phyloP scores from a whole-genome alignment of 2,888 invertebrate species.

The Lottia scabra region DNA sequence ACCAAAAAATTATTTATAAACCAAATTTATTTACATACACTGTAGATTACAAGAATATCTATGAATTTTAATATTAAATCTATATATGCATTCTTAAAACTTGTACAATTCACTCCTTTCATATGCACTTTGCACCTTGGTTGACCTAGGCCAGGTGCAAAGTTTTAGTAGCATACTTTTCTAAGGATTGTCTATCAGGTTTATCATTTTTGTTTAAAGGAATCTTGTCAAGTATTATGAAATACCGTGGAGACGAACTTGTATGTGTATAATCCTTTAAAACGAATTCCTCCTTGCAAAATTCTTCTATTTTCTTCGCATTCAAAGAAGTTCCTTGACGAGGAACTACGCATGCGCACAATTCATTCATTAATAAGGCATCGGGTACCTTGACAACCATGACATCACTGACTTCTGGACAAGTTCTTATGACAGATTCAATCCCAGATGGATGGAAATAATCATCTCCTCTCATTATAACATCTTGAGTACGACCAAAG shows the following conservation, averaged over 20 bases:
- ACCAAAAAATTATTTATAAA: too few relatives aligned
- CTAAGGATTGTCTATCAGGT: not conserved
- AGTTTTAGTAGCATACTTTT: not conserved
- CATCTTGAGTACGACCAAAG: conserved; percentile 13
- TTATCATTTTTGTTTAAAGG: too few relatives aligned
- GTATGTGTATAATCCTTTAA: not conserved
- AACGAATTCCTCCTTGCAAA: conserved; percentile 10
- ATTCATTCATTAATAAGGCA: not conserved
- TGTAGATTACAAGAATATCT: too few relatives aligned
- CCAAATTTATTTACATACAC: too few relatives aligned
- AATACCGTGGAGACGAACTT: too few relatives aligned
- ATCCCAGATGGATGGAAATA: conserved; percentile 19
- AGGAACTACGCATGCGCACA: conserved; percentile 2
- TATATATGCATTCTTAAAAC: too few relatives aligned
- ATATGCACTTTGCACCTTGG: too few relatives aligned
- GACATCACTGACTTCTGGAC: conserved; percentile 1
- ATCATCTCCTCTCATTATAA: conserved; percentile 15
- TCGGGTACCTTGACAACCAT: not conserved
- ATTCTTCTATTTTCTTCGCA: not conserved
- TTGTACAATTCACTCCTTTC: too few relatives aligned
- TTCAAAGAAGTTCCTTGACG: not conserved
- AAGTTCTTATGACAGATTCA: conserved; percentile 13
- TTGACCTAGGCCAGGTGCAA: too few relatives aligned
- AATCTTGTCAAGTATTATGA: too few relatives aligned
- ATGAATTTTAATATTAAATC: too few relatives aligned